Evolutionary conservation across 2,888 invertebrate species (phyloP), one percentile per base, ranked within the genome.

Genomic region (Synanthedon myopaeformis): DNA sequence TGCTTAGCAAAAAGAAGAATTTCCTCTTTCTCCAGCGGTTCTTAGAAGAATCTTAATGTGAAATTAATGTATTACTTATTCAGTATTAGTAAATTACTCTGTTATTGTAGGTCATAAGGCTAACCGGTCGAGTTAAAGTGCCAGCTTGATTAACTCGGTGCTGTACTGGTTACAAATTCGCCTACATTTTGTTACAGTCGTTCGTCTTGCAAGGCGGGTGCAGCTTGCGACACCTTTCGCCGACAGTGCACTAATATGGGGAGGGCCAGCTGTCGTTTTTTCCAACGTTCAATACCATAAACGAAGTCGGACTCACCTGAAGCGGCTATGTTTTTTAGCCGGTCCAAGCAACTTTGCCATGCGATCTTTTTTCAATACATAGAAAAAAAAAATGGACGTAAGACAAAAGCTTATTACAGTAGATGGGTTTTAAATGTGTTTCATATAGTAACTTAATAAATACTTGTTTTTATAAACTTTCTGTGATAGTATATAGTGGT

Each of bases 51-150:
- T 69, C 61, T 65, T 65, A 68, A 76, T 74, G 65, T 63, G 69
- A 67, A 68, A 76, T 82, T 79, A 76, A 82, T 82, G 80, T 78
- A 80, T 81, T 77, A 62, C 64, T 64, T 59, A 58, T 60, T 62
- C 64, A 61, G 54, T 60, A 45, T 45, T 45, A 45, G 45, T 45
- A 45, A 45, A 45, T 35, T 8, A 49, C 49, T 49, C 49, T 49
- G 10, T 49, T 49, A 49, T 49, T 45, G 14, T 45, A 45, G 45
- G 45, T 45, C 14, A 45, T 14, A 45, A 45, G 45, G 45, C 55
- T 58, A 57, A 59, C 58, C 56, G 53, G 54, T 51, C 51, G 51
- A 58, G 62, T 56, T 58, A 55, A 55, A 56, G 63, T 57, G 63
- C 62, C 57, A 58, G 61, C 65, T 58, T 66, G 70, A 74, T 72